Percentiles rank a stretch among this genome's conserved stretches.
Conservation (phyloP, 1,140 invertebrate genomes). For the Lepeophtheirus salmonis region DNA sequence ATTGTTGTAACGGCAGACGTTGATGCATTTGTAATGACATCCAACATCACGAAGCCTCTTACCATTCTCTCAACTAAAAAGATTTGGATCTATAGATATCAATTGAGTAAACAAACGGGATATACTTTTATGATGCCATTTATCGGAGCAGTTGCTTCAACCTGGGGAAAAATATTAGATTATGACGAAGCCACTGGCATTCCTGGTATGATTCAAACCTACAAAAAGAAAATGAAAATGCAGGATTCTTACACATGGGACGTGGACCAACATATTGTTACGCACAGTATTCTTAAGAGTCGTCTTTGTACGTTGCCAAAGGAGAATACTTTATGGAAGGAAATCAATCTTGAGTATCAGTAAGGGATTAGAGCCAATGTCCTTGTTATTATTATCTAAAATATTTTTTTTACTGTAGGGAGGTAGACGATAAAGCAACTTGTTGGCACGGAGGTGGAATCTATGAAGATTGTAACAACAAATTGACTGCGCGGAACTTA, state of each 20-base stretch:
- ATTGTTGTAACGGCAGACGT: conserved; percentile 10
- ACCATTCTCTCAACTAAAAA: neutral
- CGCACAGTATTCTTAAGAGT: conserved; percentile 7
- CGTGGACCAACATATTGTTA: conserved; percentile 15
- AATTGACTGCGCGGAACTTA: neutral
- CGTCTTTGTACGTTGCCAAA: conserved; percentile 9
- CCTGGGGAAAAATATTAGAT: conserved; percentile 7
- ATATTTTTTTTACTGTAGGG: neutral
- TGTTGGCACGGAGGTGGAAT: conserved; percentile 15
- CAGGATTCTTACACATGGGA: conserved; percentile 13
- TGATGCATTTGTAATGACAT: conserved; percentile 10
- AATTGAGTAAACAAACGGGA: neutral
- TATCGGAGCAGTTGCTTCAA: conserved; percentile 4
- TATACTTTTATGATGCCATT: conserved; percentile 17
- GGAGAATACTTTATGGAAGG: conserved; percentile 11
- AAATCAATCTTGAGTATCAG: conserved; percentile 9
- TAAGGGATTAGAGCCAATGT: neutral
- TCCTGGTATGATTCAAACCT: neutral
- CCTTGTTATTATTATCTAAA: neutral
- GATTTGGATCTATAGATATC: conserved; percentile 15
- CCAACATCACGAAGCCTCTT: conserved; percentile 1
- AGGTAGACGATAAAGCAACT: neutral
- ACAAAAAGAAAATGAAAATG: conserved; percentile 1
- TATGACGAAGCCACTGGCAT: conserved; percentile 1
- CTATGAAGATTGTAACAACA: conserved; percentile 17